Evolutionary conservation across 2,113 vertebrate species (phyloP), one percentile per base, ranked within the genome.

Genomic region (Gymnarchus niloticus): DNA sequence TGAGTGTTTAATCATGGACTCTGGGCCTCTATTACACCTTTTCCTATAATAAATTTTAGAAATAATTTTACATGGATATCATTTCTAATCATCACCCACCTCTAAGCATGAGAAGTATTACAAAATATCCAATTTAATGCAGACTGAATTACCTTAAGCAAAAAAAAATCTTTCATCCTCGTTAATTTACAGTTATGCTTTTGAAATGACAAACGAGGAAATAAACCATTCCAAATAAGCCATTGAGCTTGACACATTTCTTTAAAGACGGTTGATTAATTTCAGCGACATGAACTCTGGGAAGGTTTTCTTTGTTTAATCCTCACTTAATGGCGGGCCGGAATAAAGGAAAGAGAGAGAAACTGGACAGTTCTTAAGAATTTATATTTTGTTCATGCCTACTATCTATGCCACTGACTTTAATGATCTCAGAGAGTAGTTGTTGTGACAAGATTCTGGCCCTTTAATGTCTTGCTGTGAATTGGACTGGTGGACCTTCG

Each of bases 101-200:
- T 89, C 46, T 61, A 89, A 91, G 87, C 89, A 82, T 78, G 83
- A 88, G 88, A 90, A 33, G 87, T 92, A 91, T 92, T 90, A 89
- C 85, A 85, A 85, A 89, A 89, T 89, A 91, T 90, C 87, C 85
- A 87, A 89, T 91, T 92, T 90, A 92, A 92, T 92, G 87, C 87
- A 88, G 91, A 92, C 90, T 85, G 86, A 89, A 92, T 90, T 90
- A 91, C 90, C 90, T 92, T 92, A 90, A 41, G 65, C 87, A 89
- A 87, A 90, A 90, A 90, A 91, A 88, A 89, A 87, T 87, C 90
- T 90, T 54, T 88, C 88, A 88, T 81, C 23, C 44, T 52, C 85
- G 89, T 90, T 56, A 57, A 89, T 90, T 89, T 90, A 86, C 4
- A n/a, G 25, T 46, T 28, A 41, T 54, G 57, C 46, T 81, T 73